Percentiles rank a stretch among this genome's conserved stretches.
Evolutionary conservation across 2,888 invertebrate genomes (phyloP).

Genomic region (Callyntrura guangdongensis): DNA sequence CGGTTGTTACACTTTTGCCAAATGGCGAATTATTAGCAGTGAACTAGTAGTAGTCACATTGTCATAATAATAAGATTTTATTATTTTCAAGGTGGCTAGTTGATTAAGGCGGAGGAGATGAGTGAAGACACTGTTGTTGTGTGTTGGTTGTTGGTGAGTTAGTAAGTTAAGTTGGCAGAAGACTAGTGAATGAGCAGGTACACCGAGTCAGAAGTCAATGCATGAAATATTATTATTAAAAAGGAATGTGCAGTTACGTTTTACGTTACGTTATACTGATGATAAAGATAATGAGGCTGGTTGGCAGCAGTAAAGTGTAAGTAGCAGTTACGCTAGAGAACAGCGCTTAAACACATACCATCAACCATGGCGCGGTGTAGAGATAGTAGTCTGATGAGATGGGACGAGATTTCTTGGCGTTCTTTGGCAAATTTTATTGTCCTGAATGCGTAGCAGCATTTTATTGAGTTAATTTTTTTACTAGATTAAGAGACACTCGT

Average conservation of each 20-base stretch:
- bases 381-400: conserved; percentile 56
- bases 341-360: not conserved
- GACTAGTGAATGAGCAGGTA: not conserved
- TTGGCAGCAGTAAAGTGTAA: not conserved
- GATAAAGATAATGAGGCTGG: conserved; percentile 29
- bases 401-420: conserved; percentile 61
- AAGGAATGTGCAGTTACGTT: conserved; percentile 68
- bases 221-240: conserved; percentile 20
- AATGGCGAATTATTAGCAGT: conserved; percentile 74
- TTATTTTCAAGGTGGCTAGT: conserved; percentile 73
- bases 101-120: conserved; percentile 35
- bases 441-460: conserved; percentile 47
- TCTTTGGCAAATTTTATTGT: conserved; percentile 64
- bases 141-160: not conserved
- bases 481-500: not conserved
- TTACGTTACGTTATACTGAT: conserved; percentile 49
- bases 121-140: conserved; percentile 22
- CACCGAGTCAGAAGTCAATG: conserved; percentile 15
- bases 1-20: conserved; percentile 81
- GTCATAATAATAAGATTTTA: conserved; percentile 75
- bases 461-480: conserved; percentile 46
- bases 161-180: not conserved
- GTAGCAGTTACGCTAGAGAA: conserved; percentile 19
- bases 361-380: not conserved
- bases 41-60: conserved; percentile 77